Evolutionary conservation across 2,888 invertebrate species (phyloP), one percentile per base, ranked within the genome.

Genomic region (Ptychoptera contaminata): DNA sequence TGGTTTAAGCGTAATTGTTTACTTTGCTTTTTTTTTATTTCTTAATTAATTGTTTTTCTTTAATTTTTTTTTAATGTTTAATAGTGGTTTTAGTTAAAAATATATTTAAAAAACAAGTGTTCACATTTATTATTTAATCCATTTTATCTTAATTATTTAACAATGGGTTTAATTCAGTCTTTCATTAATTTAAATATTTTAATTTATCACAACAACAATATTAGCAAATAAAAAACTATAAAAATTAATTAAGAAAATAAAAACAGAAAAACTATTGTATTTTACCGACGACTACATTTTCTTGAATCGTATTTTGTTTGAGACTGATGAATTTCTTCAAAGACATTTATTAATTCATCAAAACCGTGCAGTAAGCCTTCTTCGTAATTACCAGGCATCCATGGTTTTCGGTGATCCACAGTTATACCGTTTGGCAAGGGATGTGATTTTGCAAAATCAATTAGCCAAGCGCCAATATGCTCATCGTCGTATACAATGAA

Each of bases 301-400:
- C 45, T 45, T 23, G 29, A 41, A 36, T 48, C 48, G 11, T 39
- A 42, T 45, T 48, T 51, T 30, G 44, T 32, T 45, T 49, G 49
- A 14, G 39, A 34, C 12, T 57, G 56, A 42, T 62, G 54, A 9
- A 68, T 61, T 50, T 62, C 60, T 53, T 70, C 69, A 46, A 71
- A 71, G 49, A 80, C 83, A 55, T 77, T 71, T 56, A 96, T 88
- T 49, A 97, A 75, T 65, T 87, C 84, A 67, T 96, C 94, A 55
- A 97, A 72, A 45, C 97, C 97, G 53, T 75, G 79, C 16, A 97
- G 74, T 56, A 93, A 84, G 8, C 97, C 97, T 63, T 97, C 96
- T 64, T 97, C 96, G 59, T 88, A 86, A 63, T 96, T 97, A n/a
- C 94, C 96, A 52, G 87, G 80, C 48, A 74, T 61, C 97, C 96